A percentile compares a stretch with the other conserved stretches of the same genome.
These are phyloP conservation scores for Aleiodes alternator DNA, from an alignment of 2,888 invertebrate species.

Conservation along the genomic window DNA sequence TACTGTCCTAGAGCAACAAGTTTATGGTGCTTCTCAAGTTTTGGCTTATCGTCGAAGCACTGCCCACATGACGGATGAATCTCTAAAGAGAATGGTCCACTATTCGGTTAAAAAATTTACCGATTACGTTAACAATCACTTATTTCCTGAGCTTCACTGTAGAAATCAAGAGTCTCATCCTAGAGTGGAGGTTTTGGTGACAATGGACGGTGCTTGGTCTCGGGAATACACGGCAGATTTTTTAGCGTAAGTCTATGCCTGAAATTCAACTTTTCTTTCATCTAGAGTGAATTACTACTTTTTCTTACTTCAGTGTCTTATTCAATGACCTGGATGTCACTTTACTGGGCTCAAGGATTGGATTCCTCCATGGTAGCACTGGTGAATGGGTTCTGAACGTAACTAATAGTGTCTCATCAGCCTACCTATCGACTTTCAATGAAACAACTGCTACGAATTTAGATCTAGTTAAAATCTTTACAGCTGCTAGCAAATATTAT, in stretches of 20 bases:
- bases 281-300: neutral
- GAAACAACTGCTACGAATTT: constrained; percentile 51
- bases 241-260: constrained; percentile 56
- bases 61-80: constrained; percentile 62
- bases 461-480: constrained; percentile 59
- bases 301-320: constrained; percentile 76
- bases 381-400: constrained; percentile 80
- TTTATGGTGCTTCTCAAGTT: constrained; percentile 64
- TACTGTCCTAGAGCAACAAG: constrained; percentile 67
- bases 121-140: constrained; percentile 59
- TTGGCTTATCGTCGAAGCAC: constrained; percentile 63
- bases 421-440: constrained; percentile 65
- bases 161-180: constrained; percentile 49
- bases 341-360: constrained; percentile 79
- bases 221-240: constrained; percentile 60
- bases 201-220: constrained; percentile 66
- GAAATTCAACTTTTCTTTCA: constrained; percentile 1
- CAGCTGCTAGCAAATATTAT: constrained; percentile 55
- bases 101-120: constrained; percentile 61
- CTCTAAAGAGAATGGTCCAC: constrained; percentile 59
- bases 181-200: constrained; percentile 61
- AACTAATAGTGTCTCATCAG: constrained; percentile 77
- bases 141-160: constrained; percentile 62
- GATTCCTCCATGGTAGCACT: constrained; percentile 80
- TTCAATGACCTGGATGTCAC: constrained; percentile 79